These are phyloP conservation scores for Phylloscopus whistleri DNA, from an alignment of 2,113 vertebrate genomes.

Conservation along the genomic window DNA sequence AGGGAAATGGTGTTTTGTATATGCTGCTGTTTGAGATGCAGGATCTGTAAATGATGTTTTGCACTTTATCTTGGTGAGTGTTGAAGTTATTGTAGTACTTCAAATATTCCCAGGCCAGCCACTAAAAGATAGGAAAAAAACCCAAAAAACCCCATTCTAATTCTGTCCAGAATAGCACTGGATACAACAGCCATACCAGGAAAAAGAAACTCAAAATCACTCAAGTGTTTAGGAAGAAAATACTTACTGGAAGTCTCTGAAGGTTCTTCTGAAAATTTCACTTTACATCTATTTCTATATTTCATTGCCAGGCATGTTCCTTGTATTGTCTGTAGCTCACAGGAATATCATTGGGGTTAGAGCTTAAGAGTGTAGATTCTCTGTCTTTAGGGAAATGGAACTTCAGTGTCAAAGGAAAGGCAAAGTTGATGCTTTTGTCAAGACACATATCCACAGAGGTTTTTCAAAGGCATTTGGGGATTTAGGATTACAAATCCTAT, in stretches of 20 bases:
- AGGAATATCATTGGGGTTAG: background rate
- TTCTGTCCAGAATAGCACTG: background rate
- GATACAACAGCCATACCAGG: background rate
- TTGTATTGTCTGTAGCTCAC: background rate
- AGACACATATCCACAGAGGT: background rate
- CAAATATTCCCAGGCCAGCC: background rate
- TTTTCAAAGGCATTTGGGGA: constrained; percentile 2
- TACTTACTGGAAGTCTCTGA: background rate
- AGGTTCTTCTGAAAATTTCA: background rate
- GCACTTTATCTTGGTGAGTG: background rate
- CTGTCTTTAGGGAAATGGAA: background rate
- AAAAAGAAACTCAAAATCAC: background rate
- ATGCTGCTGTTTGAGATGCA: background rate
- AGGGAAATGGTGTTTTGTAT: background rate
- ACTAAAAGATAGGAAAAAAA: background rate
- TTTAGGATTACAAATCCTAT: constrained; percentile 41
- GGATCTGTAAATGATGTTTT: background rate
- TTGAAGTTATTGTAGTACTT: background rate
- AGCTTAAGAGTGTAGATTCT: background rate
- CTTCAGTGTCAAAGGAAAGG: background rate
- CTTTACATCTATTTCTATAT: background rate
- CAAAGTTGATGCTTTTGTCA: constrained; percentile 12
- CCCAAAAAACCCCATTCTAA: background rate
- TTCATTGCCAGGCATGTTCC: background rate
- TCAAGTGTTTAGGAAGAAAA: background rate